A percentile compares a stretch with the other conserved stretches of the same genome.
These are phyloP conservation scores for Drosophila orena DNA, from an alignment of 1,140 invertebrate genomes.

Conservation along the genomic window DNA sequence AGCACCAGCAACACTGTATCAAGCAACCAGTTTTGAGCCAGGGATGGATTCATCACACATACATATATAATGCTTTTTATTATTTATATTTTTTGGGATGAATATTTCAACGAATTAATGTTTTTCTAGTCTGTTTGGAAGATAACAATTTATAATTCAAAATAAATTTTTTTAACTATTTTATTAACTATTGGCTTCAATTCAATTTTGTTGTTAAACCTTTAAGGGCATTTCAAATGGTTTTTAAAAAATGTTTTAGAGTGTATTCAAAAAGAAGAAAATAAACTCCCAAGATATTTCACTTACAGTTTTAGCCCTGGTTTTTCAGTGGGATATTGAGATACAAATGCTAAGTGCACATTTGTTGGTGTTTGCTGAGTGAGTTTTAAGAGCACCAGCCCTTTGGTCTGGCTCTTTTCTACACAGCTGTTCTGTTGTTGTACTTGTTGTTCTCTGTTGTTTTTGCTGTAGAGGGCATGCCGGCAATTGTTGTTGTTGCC, in stretches of 20 bases:
- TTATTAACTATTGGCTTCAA: too few species aligned
- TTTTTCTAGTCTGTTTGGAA: too few species aligned
- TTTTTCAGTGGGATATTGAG: not conserved
- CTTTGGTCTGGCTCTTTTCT: constrained; percentile 22
- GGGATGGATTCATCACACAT: constrained; percentile 23
- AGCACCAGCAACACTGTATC: constrained; percentile 37
- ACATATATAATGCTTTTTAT: too few species aligned
- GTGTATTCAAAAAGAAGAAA: not conserved
- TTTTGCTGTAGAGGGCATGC: constrained; percentile 49
- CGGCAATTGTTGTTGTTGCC: constrained; percentile 35
- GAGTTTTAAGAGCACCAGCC: constrained; percentile 64
- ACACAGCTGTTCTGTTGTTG: constrained; percentile 65
- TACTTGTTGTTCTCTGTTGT: constrained; percentile 22
- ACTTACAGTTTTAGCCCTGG: constrained; percentile 27
- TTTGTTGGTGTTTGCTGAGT: constrained; percentile 38
- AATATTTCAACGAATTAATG: too few species aligned
- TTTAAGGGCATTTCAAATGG: too few species aligned
- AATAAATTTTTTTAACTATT: not conserved
- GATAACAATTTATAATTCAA: too few species aligned
- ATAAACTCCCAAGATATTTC: not conserved
- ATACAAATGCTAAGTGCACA: constrained; percentile 31
- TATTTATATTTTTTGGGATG: too few species aligned
- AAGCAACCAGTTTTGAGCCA: constrained; percentile 61
- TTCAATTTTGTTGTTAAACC: not conserved
- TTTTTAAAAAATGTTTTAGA: too few species aligned